Evolutionary conservation across 1,140 invertebrate genomes (phyloP).

Genomic region (Drosophila auraria): DNA sequence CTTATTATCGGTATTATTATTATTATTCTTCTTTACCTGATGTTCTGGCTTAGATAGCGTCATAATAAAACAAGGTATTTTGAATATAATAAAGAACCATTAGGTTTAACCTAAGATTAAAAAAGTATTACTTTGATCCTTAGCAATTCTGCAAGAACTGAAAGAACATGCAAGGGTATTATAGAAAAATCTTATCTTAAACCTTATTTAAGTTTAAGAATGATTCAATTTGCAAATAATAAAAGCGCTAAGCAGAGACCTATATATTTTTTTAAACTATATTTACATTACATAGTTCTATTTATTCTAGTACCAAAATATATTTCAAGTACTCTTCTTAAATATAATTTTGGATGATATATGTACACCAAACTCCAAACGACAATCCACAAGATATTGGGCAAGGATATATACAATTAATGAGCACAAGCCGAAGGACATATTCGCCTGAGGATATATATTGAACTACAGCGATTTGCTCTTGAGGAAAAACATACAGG

Average conservation of each 20-base stretch:
- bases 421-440: background rate
- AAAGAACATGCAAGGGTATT: too few relatives aligned
- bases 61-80: background rate
- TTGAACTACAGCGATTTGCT: constrained; percentile 29
- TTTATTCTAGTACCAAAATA: background rate
- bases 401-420: constrained; percentile 23
- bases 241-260: too few relatives aligned
- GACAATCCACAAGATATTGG: constrained; percentile 15
- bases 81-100: background rate
- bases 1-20: background rate
- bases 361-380: background rate
- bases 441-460: constrained; percentile 13
- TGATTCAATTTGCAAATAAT: background rate
- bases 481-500: constrained; percentile 4
- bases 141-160: too few relatives aligned
- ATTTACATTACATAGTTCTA: background rate
- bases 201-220: background rate
- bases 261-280: background rate
- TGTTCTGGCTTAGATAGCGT: background rate
- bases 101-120: too few relatives aligned
- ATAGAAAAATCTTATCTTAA: too few relatives aligned
- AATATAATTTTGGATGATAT: too few relatives aligned
- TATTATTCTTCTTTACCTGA: background rate
- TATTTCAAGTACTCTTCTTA: too few relatives aligned
- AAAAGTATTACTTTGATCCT: too few relatives aligned